These are phyloP conservation scores for Passer montanus DNA, from an alignment of 2,113 vertebrate species.

Conservation along the genomic window DNA sequence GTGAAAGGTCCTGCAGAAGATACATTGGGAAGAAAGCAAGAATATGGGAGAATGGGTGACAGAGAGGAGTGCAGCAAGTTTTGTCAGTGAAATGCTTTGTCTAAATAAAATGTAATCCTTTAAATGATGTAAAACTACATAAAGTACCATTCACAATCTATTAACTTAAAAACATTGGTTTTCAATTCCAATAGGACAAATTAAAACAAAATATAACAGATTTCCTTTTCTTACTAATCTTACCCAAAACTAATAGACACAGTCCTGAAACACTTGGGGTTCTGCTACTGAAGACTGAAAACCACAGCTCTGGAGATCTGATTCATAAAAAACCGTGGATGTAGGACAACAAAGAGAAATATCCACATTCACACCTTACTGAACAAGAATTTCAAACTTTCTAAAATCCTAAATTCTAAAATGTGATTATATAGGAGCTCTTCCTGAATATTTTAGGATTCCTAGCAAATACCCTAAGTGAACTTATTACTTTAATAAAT, in stretches of 20 bases:
- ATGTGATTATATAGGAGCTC: neutral
- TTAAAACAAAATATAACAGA: neutral
- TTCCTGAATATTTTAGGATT: neutral
- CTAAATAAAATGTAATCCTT: neutral
- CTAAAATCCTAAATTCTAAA: neutral
- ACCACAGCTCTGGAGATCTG: neutral
- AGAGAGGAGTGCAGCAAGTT: neutral
- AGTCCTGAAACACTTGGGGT: neutral
- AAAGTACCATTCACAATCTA: neutral
- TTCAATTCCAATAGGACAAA: neutral
- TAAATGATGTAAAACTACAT: neutral
- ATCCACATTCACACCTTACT: neutral
- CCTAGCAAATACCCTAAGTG: neutral
- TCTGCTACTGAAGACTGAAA: neutral
- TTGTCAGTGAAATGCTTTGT: neutral
- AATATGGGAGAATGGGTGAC: neutral
- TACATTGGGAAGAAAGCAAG: neutral
- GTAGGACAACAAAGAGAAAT: neutral
- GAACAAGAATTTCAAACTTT: neutral
- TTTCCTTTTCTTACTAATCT: neutral
- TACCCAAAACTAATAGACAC: neutral
- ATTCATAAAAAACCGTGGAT: neutral
- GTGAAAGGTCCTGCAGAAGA: neutral
- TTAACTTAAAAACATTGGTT: neutral
- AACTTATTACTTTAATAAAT: neutral